Conservation (phyloP, 1,140 invertebrate genomes). For the Dreissena polymorpha region DNA sequence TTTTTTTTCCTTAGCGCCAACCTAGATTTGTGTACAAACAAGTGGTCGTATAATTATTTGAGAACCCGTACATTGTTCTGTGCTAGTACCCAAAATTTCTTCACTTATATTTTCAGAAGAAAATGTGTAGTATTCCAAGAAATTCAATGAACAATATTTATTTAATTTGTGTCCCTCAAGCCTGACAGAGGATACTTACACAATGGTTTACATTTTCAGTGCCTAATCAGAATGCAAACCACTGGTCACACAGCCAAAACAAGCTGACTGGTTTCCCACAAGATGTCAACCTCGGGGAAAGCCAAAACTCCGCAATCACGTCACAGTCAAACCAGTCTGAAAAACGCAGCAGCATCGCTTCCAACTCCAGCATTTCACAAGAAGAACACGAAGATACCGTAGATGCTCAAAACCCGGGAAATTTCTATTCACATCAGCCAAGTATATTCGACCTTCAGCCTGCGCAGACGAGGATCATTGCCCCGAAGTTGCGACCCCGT, state of each 20-base stretch:
- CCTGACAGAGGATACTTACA: no score
- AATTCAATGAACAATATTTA: no score
- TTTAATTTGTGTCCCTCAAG: no score
- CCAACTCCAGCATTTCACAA: constrained; percentile 49
- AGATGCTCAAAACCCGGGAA: no score
- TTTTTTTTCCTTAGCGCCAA: no score
- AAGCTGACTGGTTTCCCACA: constrained; percentile 3
- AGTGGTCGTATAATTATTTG: no score
- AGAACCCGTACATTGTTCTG: no score
- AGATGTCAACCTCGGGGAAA: constrained; percentile 34
- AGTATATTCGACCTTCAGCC: constrained; percentile 40
- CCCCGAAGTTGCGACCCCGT: constrained; percentile 57
- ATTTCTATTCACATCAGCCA: constrained; percentile 7
- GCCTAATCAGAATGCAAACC: background rate
- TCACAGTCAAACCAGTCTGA: background rate
- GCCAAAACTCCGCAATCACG: constrained; percentile 15
- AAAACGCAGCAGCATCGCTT: constrained; percentile 57
- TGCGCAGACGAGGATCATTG: constrained; percentile 49
- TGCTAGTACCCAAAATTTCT: no score
- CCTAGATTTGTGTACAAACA: no score
- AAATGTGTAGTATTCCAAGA: no score
- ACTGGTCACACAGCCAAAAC: constrained; percentile 16
- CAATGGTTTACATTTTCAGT: background rate
- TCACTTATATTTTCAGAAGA: no score
- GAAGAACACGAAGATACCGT: constrained; percentile 7